Base-by-base conservation (phyloP, 2,888 invertebrate genomes). In the Apodemia duryi region DNA sequence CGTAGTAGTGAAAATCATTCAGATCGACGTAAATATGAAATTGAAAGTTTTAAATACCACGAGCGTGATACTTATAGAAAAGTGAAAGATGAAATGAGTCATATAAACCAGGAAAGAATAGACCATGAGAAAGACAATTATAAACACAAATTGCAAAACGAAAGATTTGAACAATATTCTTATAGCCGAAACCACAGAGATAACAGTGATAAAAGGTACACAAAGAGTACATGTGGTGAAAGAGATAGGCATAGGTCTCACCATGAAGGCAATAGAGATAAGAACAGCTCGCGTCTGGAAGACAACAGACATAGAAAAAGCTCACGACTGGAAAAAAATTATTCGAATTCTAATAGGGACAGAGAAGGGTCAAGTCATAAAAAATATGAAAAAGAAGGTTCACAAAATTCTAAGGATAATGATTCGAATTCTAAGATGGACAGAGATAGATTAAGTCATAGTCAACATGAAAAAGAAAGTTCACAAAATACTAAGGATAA, bases 171-270 rank as follows among this genome's bases (percentile, higher is more conserved):
- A 46, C 32, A 1, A 51, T 21, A 51, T 51, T 7, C 6, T 51
- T 21, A 51, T 51, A 51, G 13, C 7, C 21, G 7, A 51, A 51
- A 21, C 7, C 49, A 21, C 13, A n/a, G n/a, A 11, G 29, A 64
- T 32, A 60, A 29, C 28, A 32, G 9, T 4, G 62, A 62, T 13
- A 46, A 49, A n/a, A 43, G 4, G 6, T 10, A 62, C 51, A 41
- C 57, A 62, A 63, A 38, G 49, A 38, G 67, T 5, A 64, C 54
- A 43, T 54, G 63, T 54, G 60, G 32, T 62, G 57, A 66, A 54
- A 66, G 52, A 61, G 41, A 68, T 3, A 65, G 54, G 29, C 46
- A 63, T 65, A 60, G 43, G 52, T 66, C 67, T 57, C 61, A 46
- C 11, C 62, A 66, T 43, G 62, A 51, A 66, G 54, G 35, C 41